phyloP scores from a whole-genome alignment of 2,888 invertebrate genomes.

The Platycheirus albimanus region DNA sequence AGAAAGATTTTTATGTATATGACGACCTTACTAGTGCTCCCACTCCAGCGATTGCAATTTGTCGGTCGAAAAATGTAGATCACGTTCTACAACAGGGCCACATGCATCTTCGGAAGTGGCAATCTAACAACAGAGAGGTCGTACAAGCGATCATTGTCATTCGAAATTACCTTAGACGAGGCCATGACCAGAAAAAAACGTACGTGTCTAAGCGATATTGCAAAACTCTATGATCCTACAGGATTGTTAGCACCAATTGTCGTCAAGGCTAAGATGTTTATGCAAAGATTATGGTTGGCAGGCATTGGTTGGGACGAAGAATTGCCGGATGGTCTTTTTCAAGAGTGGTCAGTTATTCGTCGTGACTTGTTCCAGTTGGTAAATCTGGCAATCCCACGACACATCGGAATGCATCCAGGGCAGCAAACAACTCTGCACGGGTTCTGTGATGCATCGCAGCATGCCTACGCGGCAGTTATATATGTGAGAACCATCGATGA shows the following conservation, averaged over 20 bases:
- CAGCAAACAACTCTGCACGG: background rate
- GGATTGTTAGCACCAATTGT: slow-evolving; percentile 37
- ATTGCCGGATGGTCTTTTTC: background rate
- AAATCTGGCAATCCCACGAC: background rate
- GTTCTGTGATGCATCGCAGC: slow-evolving; percentile 16
- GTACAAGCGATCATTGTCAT: slow-evolving; percentile 3
- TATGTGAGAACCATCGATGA: slow-evolving; percentile 17
- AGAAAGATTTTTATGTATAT: slow-evolving; percentile 30
- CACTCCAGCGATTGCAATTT: slow-evolving; percentile 29
- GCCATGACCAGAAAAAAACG: slow-evolving; percentile 18
- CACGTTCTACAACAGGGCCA: slow-evolving; percentile 9
- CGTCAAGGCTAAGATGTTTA: slow-evolving; percentile 13
- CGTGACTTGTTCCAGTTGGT: background rate
- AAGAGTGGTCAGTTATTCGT: slow-evolving; percentile 7
- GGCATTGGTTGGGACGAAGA: background rate
- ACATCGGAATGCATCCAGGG: slow-evolving; percentile 1
- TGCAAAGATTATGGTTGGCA: background rate
- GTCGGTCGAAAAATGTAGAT: slow-evolving; percentile 4
- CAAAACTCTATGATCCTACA: slow-evolving; percentile 32
- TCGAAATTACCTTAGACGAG: slow-evolving; percentile 19
- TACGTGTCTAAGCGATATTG: slow-evolving; percentile 30
- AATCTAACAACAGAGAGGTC: slow-evolving; percentile 22
- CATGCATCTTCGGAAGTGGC: slow-evolving; percentile 27
- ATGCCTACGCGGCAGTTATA: slow-evolving; percentile 24
- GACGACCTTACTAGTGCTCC: slow-evolving; percentile 44